Evolutionary conservation across 2,113 vertebrate genomes (phyloP).

Genomic region (Tringa solitaria): DNA sequence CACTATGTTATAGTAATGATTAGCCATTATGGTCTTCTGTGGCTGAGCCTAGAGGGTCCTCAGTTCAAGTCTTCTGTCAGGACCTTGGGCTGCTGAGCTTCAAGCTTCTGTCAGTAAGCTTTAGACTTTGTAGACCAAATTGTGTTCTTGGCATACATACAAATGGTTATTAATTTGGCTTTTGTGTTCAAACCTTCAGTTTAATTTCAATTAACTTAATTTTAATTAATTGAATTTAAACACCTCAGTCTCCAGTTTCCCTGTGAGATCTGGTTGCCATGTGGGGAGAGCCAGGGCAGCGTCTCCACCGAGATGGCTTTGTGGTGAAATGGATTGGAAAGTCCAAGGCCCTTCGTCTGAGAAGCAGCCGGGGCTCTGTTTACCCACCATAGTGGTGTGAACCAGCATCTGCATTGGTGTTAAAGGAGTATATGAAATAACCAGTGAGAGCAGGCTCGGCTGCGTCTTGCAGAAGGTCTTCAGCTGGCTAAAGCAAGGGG

Average conservation of each 20-base stretch:
- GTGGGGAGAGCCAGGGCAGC: accelerated
- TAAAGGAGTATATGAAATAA: neutral
- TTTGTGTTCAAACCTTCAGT: neutral
- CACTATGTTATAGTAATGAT: neutral
- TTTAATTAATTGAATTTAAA: neutral
- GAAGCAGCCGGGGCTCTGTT: neutral
- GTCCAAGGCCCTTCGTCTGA: neutral
- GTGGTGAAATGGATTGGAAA: neutral
- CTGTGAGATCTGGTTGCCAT: neutral
- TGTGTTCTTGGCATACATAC: neutral
- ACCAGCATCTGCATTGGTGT: neutral
- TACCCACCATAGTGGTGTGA: neutral
- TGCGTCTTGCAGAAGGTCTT: neutral
- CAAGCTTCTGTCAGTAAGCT: neutral
- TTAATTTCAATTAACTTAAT: neutral
- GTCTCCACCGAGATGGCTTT: neutral
- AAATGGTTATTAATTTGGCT: neutral
- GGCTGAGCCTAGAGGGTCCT: neutral
- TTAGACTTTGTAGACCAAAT: neutral
- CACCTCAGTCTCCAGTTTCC: neutral
- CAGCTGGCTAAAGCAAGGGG: neutral
- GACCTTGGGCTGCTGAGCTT: neutral
- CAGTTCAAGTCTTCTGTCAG: neutral
- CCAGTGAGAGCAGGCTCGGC: neutral
- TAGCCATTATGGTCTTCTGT: neutral